These are phyloP conservation scores for Piaya cayana DNA, from an alignment of 2,113 vertebrate genomes.

Conservation along the genomic window DNA sequence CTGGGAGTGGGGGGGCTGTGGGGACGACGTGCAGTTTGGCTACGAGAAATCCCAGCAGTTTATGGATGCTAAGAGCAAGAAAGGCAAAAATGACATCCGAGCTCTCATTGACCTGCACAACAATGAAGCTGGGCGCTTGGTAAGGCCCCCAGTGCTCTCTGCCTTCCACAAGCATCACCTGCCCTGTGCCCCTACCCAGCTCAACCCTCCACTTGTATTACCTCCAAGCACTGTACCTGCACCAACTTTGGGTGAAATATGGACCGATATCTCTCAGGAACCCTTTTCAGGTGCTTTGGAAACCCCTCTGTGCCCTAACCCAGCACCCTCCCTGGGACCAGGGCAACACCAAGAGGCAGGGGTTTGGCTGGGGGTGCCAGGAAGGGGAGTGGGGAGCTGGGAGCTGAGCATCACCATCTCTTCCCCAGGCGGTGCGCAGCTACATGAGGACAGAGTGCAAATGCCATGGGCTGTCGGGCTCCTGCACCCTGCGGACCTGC, in stretches of 20 bases:
- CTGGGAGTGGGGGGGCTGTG: conserved; percentile 98
- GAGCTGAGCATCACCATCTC: neutral
- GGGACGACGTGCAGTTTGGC: conserved; percentile 95
- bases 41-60: conserved; percentile 96
- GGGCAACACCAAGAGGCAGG: neutral
- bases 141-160: conserved; percentile 21
- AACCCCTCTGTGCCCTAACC: neutral
- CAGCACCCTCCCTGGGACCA: rapidly evolving
- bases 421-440: conserved; percentile 88
- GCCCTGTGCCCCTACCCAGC: no score
- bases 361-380: neutral
- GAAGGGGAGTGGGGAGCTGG: rapidly evolving
- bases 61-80: conserved; percentile 92
- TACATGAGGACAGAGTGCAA: conserved; percentile 97
- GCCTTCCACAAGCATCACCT: neutral
- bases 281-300: neutral
- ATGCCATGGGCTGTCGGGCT: conserved; percentile 94
- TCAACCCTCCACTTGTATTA: neutral
- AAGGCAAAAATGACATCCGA: conserved; percentile 93
- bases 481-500: conserved; percentile 94
- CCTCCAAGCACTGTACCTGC: neutral
- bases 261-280: neutral
- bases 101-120: conserved; percentile 94
- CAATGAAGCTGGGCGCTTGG: conserved; percentile 94
- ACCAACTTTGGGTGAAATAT: neutral